phyloP scores from a whole-genome alignment of 2,113 vertebrate genomes.

The Gadus chalcogrammus region DNA sequence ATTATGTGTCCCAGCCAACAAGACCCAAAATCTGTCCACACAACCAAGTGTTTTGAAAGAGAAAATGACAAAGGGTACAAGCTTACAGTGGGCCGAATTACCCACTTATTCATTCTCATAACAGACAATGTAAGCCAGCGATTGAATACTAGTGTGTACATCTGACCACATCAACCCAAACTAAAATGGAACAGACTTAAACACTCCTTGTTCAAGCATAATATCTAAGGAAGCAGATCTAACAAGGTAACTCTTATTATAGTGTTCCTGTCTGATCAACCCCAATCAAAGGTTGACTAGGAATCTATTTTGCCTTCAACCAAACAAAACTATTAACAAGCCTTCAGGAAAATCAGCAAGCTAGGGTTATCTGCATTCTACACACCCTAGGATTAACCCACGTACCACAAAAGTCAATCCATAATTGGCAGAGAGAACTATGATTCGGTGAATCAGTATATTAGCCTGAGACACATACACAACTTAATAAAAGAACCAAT shows the following conservation, averaged over 20 bases:
- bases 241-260: no score
- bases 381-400: not conserved
- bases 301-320: no score
- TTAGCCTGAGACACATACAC: conserved; percentile 8
- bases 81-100: not conserved
- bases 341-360: not conserved
- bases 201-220: no score
- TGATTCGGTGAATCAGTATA: not conserved
- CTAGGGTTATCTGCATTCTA: not conserved
- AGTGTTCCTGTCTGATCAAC: no score
- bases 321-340: not conserved
- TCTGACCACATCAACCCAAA: no score
- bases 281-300: no score
- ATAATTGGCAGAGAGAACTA: not conserved
- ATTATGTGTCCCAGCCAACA: not conserved
- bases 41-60: not conserved
- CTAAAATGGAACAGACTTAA: no score
- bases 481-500: not conserved
- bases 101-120: no score
- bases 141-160: no score
- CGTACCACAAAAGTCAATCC: not conserved
- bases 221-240: no score
- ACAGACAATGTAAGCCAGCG: no score
- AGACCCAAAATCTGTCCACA: not conserved
- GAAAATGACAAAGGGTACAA: not conserved